Percentiles rank a stretch among this genome's conserved stretches.
Evolutionary conservation across 2,113 vertebrate genomes (phyloP).

Genomic region (Dissostichus mawsoni): DNA sequence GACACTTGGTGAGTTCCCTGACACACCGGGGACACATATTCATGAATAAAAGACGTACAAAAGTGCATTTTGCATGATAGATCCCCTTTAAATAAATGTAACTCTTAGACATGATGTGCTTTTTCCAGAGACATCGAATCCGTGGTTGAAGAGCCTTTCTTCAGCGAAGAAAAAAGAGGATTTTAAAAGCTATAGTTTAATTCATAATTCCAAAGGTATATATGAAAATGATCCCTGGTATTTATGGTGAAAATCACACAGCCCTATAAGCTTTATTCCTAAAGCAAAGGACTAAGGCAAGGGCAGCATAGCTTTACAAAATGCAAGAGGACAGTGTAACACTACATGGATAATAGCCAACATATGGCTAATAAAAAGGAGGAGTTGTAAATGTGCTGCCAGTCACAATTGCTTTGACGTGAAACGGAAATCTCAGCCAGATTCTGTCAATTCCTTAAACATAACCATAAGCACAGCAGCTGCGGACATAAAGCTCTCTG

Average conservation of each 20-base stretch:
- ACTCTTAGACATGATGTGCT: neutral
- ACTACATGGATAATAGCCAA: neutral
- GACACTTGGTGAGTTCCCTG: no score
- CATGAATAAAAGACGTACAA: no score
- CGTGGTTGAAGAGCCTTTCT: no score
- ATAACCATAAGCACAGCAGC: neutral
- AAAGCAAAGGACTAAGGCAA: neutral
- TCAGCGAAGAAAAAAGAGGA: neutral
- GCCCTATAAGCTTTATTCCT: neutral
- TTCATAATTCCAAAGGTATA: neutral
- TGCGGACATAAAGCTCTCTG: conserved; percentile 17
- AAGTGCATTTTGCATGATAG: no score
- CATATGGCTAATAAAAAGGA: neutral
- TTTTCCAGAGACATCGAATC: neutral
- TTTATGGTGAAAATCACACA: neutral
- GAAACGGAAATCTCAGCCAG: conserved; percentile 5
- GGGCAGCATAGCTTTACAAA: neutral
- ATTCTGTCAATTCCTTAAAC: conserved; percentile 5
- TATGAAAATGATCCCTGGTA: neutral
- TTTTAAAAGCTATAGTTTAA: no score
- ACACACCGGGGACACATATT: no score
- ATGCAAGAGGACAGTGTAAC: neutral
- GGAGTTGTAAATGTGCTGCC: neutral
- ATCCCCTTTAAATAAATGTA: neutral
- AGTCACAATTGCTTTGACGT: conserved; percentile 2